Base-by-base conservation (phyloP, 2,797 vertebrate species). In the Paguma larvata region DNA sequence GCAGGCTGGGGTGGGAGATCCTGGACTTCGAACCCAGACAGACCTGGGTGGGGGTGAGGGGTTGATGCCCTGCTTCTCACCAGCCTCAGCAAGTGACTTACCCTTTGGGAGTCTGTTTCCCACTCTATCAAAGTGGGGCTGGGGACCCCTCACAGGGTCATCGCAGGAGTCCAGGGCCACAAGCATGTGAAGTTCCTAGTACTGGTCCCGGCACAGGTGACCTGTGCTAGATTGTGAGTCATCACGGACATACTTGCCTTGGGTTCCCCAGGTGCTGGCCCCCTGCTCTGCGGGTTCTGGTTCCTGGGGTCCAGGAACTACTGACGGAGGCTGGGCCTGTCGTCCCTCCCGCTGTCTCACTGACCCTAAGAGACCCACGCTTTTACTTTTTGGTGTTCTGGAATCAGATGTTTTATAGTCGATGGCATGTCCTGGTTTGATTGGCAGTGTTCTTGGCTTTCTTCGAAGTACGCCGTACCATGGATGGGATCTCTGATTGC, bases 191-290 rank as follows among this genome's bases (percentile, higher is more conserved):
- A 21, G 18, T 30, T 56, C 12, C 78, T 3, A 3, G 25, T 23
- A 1, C 5, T 1, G 30, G 41, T 73, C 65, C 38, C 4, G 9
- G 51, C 16, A 14, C 8, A 5, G 73, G 2, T 0, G 6, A 25
- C 63, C 12, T 0, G 34, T 0, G 34, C 41, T 0, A 2, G 18
- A 32, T 30, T 19, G 0, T 0, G 16, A 18, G 46, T 67, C 10
- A 0, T 21, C 44, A 3, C 1, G 27, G 44, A 0, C 0, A 0
- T 25, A 3, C n/a, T 44, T 32, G 38, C 25, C 0, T 10, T 12
- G 23, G 38, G 30, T 27, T 38, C 5, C 21, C 34, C 7, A 34
- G 53, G 25, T 63, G 25, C 48, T 7, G 21, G 23, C 10, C 0
- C 10, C 0, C 53, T 14, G 67, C 85, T 41, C 25, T 38, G 1